Conservation (phyloP, 1,140 invertebrate species). For the Metaphire vulgaris region DNA sequence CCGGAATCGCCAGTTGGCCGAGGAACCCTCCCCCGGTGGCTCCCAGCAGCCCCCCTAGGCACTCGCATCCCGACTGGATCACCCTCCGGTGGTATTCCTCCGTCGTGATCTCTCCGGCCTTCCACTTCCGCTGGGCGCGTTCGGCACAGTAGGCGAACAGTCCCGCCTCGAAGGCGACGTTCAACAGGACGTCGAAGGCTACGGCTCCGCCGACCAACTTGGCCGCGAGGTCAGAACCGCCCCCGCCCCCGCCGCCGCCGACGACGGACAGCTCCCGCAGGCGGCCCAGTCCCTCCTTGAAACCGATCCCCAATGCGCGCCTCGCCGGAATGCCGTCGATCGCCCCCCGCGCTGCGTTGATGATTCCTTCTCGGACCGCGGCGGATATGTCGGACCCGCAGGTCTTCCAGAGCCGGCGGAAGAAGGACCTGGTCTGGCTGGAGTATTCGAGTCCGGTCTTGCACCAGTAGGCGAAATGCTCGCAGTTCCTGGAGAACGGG, state of each 20-base stretch:
- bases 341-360: background rate
- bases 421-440: slow-evolving; percentile 7
- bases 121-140: background rate
- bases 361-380: background rate
- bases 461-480: slow-evolving; percentile 27
- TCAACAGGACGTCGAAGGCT: background rate
- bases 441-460: slow-evolving; percentile 17
- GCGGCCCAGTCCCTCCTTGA: background rate
- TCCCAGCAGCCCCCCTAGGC: background rate
- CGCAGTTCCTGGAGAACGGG: slow-evolving; percentile 20
- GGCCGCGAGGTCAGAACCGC: no score
- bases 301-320: background rate
- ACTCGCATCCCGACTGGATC: background rate
- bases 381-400: background rate
- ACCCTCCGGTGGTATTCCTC: background rate
- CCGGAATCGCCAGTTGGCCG: background rate
- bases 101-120: background rate
- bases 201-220: background rate
- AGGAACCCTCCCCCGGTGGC: background rate
- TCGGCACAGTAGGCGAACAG: background rate
- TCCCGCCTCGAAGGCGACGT: background rate
- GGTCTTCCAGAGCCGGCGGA: background rate
- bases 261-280: background rate
- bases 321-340: background rate
- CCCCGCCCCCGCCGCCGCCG: background rate